These are phyloP conservation scores for Apteryx owenii DNA, from an alignment of 2,113 vertebrate genomes.

Conservation along the genomic window DNA sequence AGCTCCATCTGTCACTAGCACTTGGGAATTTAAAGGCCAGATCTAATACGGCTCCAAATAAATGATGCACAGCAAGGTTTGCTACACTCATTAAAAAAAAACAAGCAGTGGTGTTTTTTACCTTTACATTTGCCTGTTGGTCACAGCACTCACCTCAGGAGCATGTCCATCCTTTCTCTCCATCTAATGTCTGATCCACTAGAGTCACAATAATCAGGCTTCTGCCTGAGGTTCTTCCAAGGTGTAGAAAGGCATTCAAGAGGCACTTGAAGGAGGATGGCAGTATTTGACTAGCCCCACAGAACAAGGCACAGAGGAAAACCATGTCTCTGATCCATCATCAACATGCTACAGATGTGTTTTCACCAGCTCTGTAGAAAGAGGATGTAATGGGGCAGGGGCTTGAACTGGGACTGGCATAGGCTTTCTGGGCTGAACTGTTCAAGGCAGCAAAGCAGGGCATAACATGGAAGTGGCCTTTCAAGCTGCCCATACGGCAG, in stretches of 20 bases:
- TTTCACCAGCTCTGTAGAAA: background rate
- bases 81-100: background rate
- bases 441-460: background rate
- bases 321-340: rapidly evolving
- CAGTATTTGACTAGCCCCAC: background rate
- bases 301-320: background rate
- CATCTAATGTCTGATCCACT: background rate
- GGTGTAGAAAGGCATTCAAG: background rate
- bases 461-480: background rate
- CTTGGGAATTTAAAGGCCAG: background rate
- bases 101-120: background rate
- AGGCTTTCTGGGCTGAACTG: too few relatives aligned
- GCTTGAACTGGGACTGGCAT: background rate
- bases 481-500: background rate
- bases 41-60: background rate
- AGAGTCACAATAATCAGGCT: background rate
- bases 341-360: background rate
- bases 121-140: background rate
- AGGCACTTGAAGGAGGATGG: background rate
- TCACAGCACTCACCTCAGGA: background rate
- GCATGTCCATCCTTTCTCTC: background rate
- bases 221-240: background rate
- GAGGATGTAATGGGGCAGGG: background rate
- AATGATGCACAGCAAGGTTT: background rate
- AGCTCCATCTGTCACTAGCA: background rate